Evolutionary conservation across 2,888 invertebrate species (phyloP).

Genomic region (Artemia sinica): DNA sequence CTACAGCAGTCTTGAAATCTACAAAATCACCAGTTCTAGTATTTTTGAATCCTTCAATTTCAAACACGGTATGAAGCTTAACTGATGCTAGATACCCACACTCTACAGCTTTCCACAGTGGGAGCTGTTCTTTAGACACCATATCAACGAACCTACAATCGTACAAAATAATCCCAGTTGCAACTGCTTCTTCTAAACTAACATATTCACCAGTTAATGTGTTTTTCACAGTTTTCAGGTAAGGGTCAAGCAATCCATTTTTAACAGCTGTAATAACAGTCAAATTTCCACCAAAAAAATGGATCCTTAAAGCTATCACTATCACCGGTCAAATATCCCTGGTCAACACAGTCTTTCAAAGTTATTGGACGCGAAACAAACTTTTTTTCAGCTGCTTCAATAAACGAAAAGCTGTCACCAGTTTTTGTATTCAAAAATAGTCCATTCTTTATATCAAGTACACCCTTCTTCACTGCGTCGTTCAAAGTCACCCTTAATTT

Average conservation of each 20-base stretch:
- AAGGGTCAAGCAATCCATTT: slow-evolving; percentile 67
- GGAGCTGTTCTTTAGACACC: slow-evolving; percentile 50
- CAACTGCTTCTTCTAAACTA: slow-evolving; percentile 67
- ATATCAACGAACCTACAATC: slow-evolving; percentile 55
- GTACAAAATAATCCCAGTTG: slow-evolving; percentile 56
- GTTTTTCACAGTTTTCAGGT: slow-evolving; percentile 66
- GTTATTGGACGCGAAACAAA: slow-evolving; percentile 75
- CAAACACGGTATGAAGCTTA: slow-evolving; percentile 69
- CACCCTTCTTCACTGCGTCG: slow-evolving; percentile 57
- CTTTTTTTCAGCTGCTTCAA: slow-evolving; percentile 58
- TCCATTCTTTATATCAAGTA: slow-evolving; percentile 63
- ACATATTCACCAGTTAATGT: slow-evolving; percentile 57
- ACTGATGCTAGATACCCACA: slow-evolving; percentile 74
- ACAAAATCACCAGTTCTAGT: slow-evolving; percentile 60
- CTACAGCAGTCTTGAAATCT: slow-evolving; percentile 61
- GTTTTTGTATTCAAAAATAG: slow-evolving; percentile 40
- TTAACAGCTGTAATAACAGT: slow-evolving; percentile 69
- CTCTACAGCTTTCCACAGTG: slow-evolving; percentile 70
- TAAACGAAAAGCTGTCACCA: neutral
- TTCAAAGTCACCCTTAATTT: slow-evolving; percentile 62
- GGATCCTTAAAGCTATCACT: slow-evolving; percentile 35
- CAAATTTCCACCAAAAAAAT: slow-evolving; percentile 42
- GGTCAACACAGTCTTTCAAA: slow-evolving; percentile 65
- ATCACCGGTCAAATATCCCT: slow-evolving; percentile 55
- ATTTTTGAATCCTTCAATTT: slow-evolving; percentile 76